Evolutionary conservation across 2,113 vertebrate genomes (phyloP).

Genomic region (Solenodon paradoxus): DNA sequence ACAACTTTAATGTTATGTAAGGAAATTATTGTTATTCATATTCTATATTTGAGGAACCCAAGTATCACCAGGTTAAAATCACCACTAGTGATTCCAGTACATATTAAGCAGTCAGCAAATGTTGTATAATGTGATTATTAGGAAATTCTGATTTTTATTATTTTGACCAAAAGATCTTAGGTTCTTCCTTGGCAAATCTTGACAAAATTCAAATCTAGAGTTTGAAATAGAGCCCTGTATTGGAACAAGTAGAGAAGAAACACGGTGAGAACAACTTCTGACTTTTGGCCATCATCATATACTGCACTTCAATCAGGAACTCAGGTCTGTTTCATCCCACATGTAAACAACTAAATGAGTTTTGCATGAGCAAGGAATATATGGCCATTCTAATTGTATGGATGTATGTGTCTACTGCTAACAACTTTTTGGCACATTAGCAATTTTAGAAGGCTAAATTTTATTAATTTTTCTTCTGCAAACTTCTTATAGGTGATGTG

Average conservation of each 20-base stretch:
- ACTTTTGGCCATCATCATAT: neutral
- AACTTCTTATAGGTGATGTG: neutral
- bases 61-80: neutral
- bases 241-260: neutral
- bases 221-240: neutral
- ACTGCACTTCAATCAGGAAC: neutral
- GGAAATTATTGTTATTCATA: neutral
- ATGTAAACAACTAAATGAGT: neutral
- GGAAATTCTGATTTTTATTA: neutral
- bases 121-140: neutral
- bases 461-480: neutral
- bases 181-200: neutral
- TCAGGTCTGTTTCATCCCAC: neutral
- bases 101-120: neutral
- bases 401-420: neutral
- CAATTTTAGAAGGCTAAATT: slow-evolving; percentile 4
- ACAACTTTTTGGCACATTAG: neutral
- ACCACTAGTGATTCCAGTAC: neutral
- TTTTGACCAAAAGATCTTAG: neutral
- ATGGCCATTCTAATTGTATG: neutral
- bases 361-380: neutral
- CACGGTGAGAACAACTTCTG: neutral
- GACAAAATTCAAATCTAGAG: neutral
- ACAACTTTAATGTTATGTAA: neutral
- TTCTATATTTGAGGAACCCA: neutral